phyloP scores from a whole-genome alignment of 2,888 invertebrate species.

The Crepidodera aurea region DNA sequence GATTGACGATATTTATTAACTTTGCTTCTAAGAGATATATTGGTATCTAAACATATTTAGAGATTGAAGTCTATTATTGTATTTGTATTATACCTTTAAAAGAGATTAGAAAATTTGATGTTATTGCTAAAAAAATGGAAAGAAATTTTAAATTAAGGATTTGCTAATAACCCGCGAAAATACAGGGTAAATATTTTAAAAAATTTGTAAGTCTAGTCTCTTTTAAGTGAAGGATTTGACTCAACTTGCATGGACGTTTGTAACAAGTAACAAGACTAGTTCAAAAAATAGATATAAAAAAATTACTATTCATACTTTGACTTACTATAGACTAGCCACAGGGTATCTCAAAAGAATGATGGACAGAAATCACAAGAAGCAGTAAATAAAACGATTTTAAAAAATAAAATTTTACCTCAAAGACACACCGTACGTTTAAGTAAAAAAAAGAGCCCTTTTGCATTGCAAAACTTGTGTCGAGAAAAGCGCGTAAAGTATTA shows the following conservation, averaged over 20 bases:
- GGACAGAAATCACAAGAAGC: no score
- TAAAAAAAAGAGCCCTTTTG: no score
- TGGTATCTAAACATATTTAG: background rate
- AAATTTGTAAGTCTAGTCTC: conserved; percentile 12
- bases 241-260: background rate
- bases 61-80: background rate
- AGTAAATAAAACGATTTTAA: no score
- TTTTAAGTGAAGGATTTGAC: conserved; percentile 7
- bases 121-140: background rate
- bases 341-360: no score
- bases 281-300: background rate
- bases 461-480: no score
- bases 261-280: background rate
- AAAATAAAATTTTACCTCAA: no score
- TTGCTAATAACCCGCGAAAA: conserved; percentile 13
- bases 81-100: conserved; percentile 4
- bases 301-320: background rate
- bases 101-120: conserved; percentile 11
- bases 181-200: conserved; percentile 14
- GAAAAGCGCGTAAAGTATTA: no score
- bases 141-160: background rate
- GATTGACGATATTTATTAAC: no score
- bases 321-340: background rate
- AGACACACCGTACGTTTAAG: no score
- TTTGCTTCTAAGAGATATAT: conserved; percentile 5